Base-by-base conservation (phyloP, 2,888 invertebrate genomes). In the Ephialtes manifestator region DNA sequence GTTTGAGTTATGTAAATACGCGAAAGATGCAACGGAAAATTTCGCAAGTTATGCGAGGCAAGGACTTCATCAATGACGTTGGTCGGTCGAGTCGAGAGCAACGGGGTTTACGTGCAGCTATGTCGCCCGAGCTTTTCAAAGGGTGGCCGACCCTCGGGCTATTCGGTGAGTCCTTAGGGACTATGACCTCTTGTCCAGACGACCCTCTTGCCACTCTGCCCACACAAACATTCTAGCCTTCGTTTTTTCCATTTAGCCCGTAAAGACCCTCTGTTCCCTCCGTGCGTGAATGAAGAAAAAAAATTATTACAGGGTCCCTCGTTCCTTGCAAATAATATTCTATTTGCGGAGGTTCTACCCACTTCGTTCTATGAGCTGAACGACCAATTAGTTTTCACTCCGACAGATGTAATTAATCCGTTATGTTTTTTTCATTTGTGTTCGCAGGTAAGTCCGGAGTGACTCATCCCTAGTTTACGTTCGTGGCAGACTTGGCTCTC, bases 1-100 rank as follows among this genome's bases (percentile, higher is more conserved):
- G 51, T 46, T 70, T 71, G 77, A 18, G 53, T 82, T 82, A 80
- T 79, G 85, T 71, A 79, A 84, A 82, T 80, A 72, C 43, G 39
- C 18, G 70, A 63, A 43, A 75, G 75, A 76, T 72, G 72, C 76
- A 75, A 60, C 51, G 78, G 58, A 84, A 86, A 79, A 76, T 79
- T 79, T 58, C 46, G 55, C 51, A 53, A 79, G 82, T 84, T 81
- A 79, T 78, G 78, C 53, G 18, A 68, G 53, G 39, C 55, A 60
- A 71, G 65, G 67, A 67, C 75, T 78, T 67, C 65, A 55, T 60
- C 51, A 74, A 48, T 65, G 70, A 65, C 35, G 75, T 10, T 10
- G 48, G 53, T 71, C 48, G 20, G 46, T 43, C 18, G 53, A 65
- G 39, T 46, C n/a, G 51, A 76, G 55, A 65, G 71, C 46, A 46